phyloP scores from a whole-genome alignment of 2,797 vertebrate genomes.

The Galaxias olidus region DNA sequence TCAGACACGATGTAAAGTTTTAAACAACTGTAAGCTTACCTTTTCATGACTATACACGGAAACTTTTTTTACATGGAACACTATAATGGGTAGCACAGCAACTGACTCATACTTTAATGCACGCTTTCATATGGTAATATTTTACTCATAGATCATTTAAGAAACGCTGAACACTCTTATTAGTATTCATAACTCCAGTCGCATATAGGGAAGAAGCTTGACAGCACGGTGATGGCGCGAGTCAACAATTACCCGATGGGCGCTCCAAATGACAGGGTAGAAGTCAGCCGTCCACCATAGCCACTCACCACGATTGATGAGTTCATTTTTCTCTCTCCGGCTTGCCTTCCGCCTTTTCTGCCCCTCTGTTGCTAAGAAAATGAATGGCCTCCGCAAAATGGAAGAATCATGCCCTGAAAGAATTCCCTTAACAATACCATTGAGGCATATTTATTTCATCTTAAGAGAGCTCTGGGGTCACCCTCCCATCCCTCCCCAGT shows the following conservation, averaged over 20 bases:
- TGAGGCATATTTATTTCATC: conserved; percentile 82
- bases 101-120: conserved; percentile 37
- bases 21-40: not conserved
- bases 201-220: conserved; percentile 37
- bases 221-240: conserved; percentile 67
- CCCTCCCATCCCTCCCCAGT: conserved; percentile 70
- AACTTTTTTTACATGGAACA: conserved; percentile 27
- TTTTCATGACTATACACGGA: conserved; percentile 11
- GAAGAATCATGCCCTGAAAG: conserved; percentile 71
- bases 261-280: conserved; percentile 78
- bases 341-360: conserved; percentile 49
- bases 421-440: conserved; percentile 64
- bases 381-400: conserved; percentile 77
- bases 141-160: conserved; percentile 44
- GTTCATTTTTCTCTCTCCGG: conserved; percentile 77
- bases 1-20: too few species aligned
- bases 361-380: conserved; percentile 77
- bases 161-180: conserved; percentile 28
- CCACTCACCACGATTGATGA: conserved; percentile 76
- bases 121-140: conserved; percentile 52
- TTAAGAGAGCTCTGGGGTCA: conserved; percentile 74
- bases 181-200: conserved; percentile 43
- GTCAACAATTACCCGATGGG: conserved; percentile 79
- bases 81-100: conserved; percentile 10
- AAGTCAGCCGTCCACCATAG: conserved; percentile 64